Evolutionary conservation across 2,797 vertebrate genomes (phyloP).

Genomic region (Danio kyathit): DNA sequence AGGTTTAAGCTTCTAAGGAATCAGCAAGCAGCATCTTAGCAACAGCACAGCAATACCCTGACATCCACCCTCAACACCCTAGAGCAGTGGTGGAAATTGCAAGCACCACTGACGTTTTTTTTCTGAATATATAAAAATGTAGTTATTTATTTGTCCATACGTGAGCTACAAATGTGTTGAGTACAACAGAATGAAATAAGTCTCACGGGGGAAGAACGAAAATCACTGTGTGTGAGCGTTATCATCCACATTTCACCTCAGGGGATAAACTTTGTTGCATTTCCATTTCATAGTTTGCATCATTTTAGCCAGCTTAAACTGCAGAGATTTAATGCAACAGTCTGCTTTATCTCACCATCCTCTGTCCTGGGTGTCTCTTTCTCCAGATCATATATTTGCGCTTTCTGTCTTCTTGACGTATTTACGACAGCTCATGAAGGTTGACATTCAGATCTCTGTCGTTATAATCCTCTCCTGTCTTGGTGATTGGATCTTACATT

Average conservation of each 20-base stretch:
- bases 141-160: background rate
- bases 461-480: background rate
- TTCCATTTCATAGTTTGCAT: constrained; percentile 50
- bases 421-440: constrained; percentile 1
- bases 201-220: background rate
- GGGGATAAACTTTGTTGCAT: constrained; percentile 18
- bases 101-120: background rate
- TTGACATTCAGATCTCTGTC: background rate
- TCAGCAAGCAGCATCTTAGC: background rate
- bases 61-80: too few species aligned
- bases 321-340: constrained; percentile 18
- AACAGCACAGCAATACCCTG: background rate
- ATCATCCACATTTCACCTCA: background rate
- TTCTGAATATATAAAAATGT: background rate
- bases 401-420: background rate
- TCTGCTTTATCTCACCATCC: constrained; percentile 1
- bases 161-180: constrained; percentile 51
- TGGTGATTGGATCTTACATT: background rate
- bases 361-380: background rate
- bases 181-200: constrained; percentile 21
- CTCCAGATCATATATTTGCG: background rate
- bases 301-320: constrained; percentile 17
- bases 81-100: background rate
- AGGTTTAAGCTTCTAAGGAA: background rate
- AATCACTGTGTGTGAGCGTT: background rate